These are phyloP conservation scores for Aselliscus stoliczkanus DNA, from an alignment of 2,797 vertebrate species.

Conservation along the genomic window DNA sequence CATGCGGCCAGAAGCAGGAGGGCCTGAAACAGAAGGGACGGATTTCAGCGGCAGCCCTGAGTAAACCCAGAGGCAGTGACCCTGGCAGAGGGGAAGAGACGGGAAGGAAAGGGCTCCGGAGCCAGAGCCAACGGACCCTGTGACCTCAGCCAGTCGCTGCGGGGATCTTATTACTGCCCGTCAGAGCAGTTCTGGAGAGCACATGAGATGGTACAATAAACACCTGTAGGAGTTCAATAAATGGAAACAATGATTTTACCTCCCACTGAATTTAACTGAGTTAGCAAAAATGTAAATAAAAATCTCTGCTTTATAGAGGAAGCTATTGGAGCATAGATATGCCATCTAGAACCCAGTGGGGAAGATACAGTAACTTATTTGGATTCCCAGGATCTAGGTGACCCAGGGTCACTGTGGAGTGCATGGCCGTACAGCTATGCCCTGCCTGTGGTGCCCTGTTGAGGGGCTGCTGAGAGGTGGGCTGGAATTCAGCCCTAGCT, in stretches of 20 bases:
- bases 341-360: not conserved
- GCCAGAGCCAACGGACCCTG: not conserved
- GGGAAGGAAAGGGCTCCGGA: not conserved
- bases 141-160: not conserved
- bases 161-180: too few relatives aligned
- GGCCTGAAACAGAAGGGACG: not conserved
- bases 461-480: not conserved
- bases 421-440: not conserved
- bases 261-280: not conserved
- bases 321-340: not conserved
- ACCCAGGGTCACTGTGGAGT: not conserved
- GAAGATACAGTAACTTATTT: not conserved
- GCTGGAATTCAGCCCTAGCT: not conserved
- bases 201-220: not conserved
- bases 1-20: not conserved
- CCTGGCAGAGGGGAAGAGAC: not conserved
- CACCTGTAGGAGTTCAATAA: not conserved
- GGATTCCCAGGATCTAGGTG: not conserved
- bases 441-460: not conserved
- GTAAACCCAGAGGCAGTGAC: accelerated
- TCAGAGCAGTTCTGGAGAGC: not conserved
- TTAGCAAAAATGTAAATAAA: not conserved
- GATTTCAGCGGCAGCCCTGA: not conserved
- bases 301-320: not conserved
- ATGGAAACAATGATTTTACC: not conserved